Evolutionary conservation across 2,797 vertebrate species (phyloP), one percentile per base, ranked within the genome.

Genomic region (Poeciliopsis presidionis): DNA sequence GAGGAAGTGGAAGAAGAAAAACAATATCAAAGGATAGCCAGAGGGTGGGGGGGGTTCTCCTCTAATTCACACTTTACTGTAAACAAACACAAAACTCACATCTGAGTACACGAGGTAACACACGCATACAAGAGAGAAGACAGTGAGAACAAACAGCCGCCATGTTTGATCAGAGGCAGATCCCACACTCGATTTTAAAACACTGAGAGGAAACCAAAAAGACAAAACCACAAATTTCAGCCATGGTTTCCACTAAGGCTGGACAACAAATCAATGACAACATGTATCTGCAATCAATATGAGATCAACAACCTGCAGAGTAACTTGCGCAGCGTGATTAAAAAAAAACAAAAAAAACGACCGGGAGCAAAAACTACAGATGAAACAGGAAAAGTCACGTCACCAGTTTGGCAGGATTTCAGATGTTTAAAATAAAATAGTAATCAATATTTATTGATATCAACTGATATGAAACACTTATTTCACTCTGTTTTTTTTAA

Each of bases 31-130:
- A 92, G 88, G 39, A 84, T 41, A 75, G 81, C 83, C 75, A 86
- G 74, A 80, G 81, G 86, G 43, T 39, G 36, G 41, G 25, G 63
- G 76, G 75, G 78, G 75, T 61, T 80, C 84, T 84, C 84, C 82
- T 83, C 75, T 82, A 80, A 86, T 89, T 93, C 90, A 89, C 93
- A 93, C 90, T 89, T 80, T 84, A 92, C 90, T 91, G 85, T 90
- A 91, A 93, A 90, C 82, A 92, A 83, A 82, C 76, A 78, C 33
- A 73, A 71, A 76, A 88, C 85, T 87, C 78, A 89, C 92, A 93
- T 90, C 87, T 91, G 90, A 81, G 88, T 76, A 93, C 87, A 88
- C 90, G 73, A 77, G 74, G 78, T 79, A 80, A 49, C 74, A 72
- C 79, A 78, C 46, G 59, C 75, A 83, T 73, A 71, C 43, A 81